These are phyloP conservation scores for Phrynocephalus guinanensis DNA, from an alignment of 2,797 vertebrate genomes.

Conservation along the genomic window DNA sequence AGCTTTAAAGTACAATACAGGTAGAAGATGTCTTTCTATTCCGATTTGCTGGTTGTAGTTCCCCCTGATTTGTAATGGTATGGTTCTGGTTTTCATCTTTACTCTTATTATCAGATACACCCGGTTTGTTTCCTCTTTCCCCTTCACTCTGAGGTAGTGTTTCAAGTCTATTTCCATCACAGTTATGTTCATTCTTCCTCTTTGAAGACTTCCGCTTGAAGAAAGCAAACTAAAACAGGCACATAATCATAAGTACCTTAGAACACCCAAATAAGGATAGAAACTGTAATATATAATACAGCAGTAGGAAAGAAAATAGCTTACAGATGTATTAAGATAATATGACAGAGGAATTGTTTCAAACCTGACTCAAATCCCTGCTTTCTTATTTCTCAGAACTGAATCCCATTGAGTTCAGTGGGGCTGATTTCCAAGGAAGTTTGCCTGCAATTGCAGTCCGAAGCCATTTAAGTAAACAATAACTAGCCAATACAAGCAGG, in stretches of 20 bases:
- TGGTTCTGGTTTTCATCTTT: slow-evolving; percentile 71
- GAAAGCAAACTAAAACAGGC: slow-evolving; percentile 83
- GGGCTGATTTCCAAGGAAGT: neutral
- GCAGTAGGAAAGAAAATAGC: neutral
- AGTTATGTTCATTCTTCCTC: slow-evolving; percentile 68
- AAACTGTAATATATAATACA: neutral
- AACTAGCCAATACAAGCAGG: slow-evolving; percentile 8
- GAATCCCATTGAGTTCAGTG: neutral
- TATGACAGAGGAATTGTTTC: neutral
- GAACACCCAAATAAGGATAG: slow-evolving; percentile 36
- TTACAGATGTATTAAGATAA: slow-evolving; percentile 4
- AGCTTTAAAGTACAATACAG: slow-evolving; percentile 83
- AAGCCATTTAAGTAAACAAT: neutral
- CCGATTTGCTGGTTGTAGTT: slow-evolving; percentile 59
- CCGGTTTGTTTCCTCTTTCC: slow-evolving; percentile 62
- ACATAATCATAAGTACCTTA: slow-evolving; percentile 9
- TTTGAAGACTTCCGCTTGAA: slow-evolving; percentile 83
- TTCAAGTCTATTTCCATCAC: slow-evolving; percentile 60
- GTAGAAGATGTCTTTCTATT: slow-evolving; percentile 79
- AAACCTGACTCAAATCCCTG: neutral
- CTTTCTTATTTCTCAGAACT: neutral
- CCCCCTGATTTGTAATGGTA: slow-evolving; percentile 59
- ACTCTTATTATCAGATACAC: slow-evolving; percentile 55
- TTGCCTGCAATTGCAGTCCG: neutral
- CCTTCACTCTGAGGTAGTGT: slow-evolving; percentile 63